phyloP scores from a whole-genome alignment of 2,113 vertebrate genomes.

The Neomonachus schauinslandi region DNA sequence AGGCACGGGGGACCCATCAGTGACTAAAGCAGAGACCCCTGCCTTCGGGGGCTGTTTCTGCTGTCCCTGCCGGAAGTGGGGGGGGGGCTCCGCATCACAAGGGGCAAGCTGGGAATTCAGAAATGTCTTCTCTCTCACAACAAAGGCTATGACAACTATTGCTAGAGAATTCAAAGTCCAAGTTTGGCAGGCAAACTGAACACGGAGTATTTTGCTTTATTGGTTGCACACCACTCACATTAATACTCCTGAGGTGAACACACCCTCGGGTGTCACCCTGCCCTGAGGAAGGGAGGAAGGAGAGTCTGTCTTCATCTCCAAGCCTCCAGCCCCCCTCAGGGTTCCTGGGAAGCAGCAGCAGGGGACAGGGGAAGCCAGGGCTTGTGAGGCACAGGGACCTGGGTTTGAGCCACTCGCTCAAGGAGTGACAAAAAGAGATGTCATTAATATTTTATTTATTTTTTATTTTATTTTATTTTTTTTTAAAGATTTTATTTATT shows the following conservation, averaged over 20 bases:
- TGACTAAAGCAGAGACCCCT: neutral
- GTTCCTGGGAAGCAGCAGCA: neutral
- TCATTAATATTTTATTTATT: neutral
- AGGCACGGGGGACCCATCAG: neutral
- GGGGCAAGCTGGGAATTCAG: neutral
- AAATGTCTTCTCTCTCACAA: neutral
- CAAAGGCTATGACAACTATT: neutral
- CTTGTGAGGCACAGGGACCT: neutral
- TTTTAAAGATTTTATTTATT: too few species aligned
- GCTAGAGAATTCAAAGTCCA: neutral
- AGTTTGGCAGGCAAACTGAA: neutral
- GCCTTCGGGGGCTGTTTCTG: neutral
- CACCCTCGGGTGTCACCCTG: neutral
- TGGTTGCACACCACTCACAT: neutral
- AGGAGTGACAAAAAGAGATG: neutral
- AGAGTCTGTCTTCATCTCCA: slow-evolving; percentile 79
- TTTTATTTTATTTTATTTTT: too few species aligned
- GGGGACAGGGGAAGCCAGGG: neutral
- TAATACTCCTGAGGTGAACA: neutral
- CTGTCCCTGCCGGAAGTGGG: neutral
- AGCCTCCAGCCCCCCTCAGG: neutral
- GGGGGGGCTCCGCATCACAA: neutral
- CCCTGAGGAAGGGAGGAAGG: slow-evolving; percentile 86
- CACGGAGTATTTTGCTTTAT: neutral
- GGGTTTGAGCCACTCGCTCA: neutral